Percentiles rank a stretch among this genome's conserved stretches.
These are phyloP conservation scores for Drosophila koepferae DNA, from an alignment of 2,888 invertebrate genomes.

Conservation along the genomic window DNA sequence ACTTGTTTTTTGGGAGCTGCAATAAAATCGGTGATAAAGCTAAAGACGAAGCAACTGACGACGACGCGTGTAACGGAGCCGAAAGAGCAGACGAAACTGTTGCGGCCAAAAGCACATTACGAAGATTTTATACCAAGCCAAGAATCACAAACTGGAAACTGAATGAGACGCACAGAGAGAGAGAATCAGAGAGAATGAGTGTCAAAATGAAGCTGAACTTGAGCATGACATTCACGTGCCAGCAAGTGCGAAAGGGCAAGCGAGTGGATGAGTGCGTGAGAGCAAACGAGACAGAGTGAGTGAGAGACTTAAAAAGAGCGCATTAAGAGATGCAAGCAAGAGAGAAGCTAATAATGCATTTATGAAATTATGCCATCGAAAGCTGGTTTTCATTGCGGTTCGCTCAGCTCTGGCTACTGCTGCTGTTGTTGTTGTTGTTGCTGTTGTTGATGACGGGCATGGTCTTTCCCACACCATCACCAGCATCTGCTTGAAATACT, in stretches of 20 bases:
- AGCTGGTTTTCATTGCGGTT: conserved; percentile 65
- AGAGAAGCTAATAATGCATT: conserved; percentile 45
- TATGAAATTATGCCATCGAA: conserved; percentile 65
- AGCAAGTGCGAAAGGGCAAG: conserved; percentile 15
- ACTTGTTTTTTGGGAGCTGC: conserved; percentile 57
- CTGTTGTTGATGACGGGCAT: conserved; percentile 1
- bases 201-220: conserved; percentile 57
- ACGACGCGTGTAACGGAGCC: conserved; percentile 64
- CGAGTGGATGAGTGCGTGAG: conserved; percentile 10
- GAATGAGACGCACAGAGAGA: conserved; percentile 5
- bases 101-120: conserved; percentile 63
- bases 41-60: conserved; percentile 19
- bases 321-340: conserved; percentile 42
- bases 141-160: conserved; percentile 71
- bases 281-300: background rate
- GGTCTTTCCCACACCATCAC: conserved; percentile 28
- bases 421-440: conserved; percentile 20
- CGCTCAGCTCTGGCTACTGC: conserved; percentile 20
- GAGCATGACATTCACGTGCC: conserved; percentile 72
- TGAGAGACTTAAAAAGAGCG: conserved; percentile 5
- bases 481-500: conserved; percentile 10
- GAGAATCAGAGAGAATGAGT: conserved; percentile 3
- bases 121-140: conserved; percentile 72
- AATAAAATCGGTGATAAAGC: conserved; percentile 18
- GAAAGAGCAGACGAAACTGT: conserved; percentile 76